A percentile compares a stretch with the other conserved stretches of the same genome.
These are phyloP conservation scores for Lemur catta DNA, from an alignment of 2,797 vertebrate species.

Conservation along the genomic window DNA sequence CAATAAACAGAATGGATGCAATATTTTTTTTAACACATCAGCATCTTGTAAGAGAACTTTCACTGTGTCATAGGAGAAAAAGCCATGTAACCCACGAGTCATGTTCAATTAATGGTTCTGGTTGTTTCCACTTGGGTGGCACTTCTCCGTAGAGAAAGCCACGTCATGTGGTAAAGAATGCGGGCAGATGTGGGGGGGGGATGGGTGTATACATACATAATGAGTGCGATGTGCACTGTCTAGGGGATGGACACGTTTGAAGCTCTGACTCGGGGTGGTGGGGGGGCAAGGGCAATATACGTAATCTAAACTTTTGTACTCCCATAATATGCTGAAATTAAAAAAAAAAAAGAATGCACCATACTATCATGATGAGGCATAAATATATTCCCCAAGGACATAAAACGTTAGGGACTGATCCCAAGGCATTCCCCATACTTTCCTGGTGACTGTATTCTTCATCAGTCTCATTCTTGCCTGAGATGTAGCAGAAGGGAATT, in stretches of 20 bases:
- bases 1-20: slow-evolving; percentile 28
- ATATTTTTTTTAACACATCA: slow-evolving; percentile 47
- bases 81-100: slow-evolving; percentile 45
- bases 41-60: slow-evolving; percentile 46
- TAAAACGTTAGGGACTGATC: neutral
- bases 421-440: neutral
- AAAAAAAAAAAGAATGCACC: neutral
- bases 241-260: too few species aligned
- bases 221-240: too few species aligned
- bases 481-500: neutral
- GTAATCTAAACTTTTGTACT: too few species aligned
- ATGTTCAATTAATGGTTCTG: neutral
- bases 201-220: too few species aligned
- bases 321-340: too few species aligned
- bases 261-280: too few species aligned
- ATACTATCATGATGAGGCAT: neutral
- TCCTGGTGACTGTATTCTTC: neutral
- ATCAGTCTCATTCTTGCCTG: neutral
- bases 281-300: too few species aligned
- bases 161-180: neutral
- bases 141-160: neutral
- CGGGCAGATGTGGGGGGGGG: too few species aligned
- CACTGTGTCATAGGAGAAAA: slow-evolving; percentile 24
- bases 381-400: neutral
- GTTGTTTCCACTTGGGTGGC: neutral